Base-by-base conservation (phyloP, 2,113 vertebrate species). In the Leucopternis melanops region DNA sequence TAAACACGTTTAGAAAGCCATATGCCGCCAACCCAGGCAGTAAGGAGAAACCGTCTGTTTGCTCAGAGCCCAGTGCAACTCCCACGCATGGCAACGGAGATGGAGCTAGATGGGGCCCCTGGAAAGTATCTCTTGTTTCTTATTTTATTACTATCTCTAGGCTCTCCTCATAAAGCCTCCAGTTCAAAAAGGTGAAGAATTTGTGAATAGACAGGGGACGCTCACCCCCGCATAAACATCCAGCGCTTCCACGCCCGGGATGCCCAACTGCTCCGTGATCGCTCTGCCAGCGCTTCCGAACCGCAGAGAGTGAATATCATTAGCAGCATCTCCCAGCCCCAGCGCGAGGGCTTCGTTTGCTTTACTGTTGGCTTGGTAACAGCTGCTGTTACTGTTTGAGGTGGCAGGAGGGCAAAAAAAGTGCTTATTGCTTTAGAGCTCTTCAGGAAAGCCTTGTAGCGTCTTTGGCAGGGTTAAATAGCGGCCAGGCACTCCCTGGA, bases 281-380 rank as follows among this genome's bases (percentile, higher is more conserved):
- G 10, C 63, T 81, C 55, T 86, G 69, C 67, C 80, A 47, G 57
- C 3, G 1, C 72, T 82, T 81, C 19, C 3, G 8, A 92, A 55
- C 57, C 0, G 2, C 59, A 90, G 78, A 11, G 5, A 90, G 84
- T 21, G 82, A 82, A 40, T 94, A 54, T 55, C 80, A 59, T 77
- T 86, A 91, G 63, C 94, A 84, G 84, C 71, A 90, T 55, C 78
- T 88, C 63, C 81, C 78, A 90, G 50, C 29, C 61, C 88, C 55
- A 14, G 63, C 7, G 20, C 42, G 2, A 93, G 66, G 62, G 80
- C 71, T 94, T 79, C 4, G 0, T 91, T 61, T 90, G 79, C 78
- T 92, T 90, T 92, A 9, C 87, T 73, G 94, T 97, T 97, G 97
- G 93, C 96, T 97, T 97, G 97, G 96, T 72, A 97, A 97, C 97